Percentiles rank a stretch among this genome's conserved stretches.
Evolutionary conservation across 2,888 invertebrate species (phyloP).

Genomic region (Lomographa bimaculata): DNA sequence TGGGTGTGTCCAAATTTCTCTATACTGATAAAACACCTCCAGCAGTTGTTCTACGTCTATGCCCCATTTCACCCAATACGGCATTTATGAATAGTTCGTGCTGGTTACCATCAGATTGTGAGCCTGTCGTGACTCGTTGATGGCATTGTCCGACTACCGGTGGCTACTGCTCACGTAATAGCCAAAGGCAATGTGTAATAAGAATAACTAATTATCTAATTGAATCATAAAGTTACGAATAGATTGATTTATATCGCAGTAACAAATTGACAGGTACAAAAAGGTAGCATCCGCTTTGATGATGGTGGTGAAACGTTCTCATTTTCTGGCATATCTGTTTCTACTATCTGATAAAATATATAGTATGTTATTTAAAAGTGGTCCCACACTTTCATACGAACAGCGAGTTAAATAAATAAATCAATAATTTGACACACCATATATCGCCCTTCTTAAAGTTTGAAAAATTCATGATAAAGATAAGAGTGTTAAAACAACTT

Average conservation of each 20-base stretch:
- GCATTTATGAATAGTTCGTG: slow-evolving; percentile 38
- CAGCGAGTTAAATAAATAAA: too few species aligned
- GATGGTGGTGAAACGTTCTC: too few species aligned
- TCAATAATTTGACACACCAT: too few species aligned
- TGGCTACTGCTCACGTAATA: slow-evolving; percentile 20
- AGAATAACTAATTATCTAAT: slow-evolving; percentile 18
- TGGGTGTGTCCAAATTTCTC: too few species aligned
- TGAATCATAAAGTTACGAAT: slow-evolving; percentile 5
- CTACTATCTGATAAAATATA: too few species aligned
- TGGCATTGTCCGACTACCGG: slow-evolving; percentile 31
- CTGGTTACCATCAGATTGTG: slow-evolving; percentile 36
- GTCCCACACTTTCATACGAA: too few species aligned
- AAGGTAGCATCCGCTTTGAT: too few species aligned
- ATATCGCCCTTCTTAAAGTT: too few species aligned
- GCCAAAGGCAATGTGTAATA: slow-evolving; percentile 2
- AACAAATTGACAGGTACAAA: background rate
- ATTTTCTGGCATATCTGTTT: too few species aligned
- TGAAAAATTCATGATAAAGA: too few species aligned
- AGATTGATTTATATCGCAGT: background rate
- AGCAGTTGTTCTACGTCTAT: slow-evolving; percentile 5
- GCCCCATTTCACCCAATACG: slow-evolving; percentile 28
- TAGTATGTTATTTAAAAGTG: too few species aligned
- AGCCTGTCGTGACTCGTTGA: slow-evolving; percentile 29
- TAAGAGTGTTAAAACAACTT: too few species aligned
- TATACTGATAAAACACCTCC: background rate